phyloP scores from a whole-genome alignment of 2,113 vertebrate genomes.

The Ptilonorhynchus violaceus region DNA sequence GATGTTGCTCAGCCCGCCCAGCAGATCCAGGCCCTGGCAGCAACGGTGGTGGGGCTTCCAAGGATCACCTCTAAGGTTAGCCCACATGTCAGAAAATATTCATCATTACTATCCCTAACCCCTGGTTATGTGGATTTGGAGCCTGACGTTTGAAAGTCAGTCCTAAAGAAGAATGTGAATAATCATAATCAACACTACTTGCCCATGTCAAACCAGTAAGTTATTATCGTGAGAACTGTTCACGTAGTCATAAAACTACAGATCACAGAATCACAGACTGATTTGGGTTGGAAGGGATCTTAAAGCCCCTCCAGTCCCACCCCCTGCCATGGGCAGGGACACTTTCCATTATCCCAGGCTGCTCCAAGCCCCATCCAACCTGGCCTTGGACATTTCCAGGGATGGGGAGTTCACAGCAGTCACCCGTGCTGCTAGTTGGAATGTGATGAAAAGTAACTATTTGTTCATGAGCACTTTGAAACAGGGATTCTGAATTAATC shows the following conservation, averaged over 20 bases:
- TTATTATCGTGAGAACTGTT: neutral
- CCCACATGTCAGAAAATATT: neutral
- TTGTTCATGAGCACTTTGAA: neutral
- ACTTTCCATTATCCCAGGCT: rapidly evolving
- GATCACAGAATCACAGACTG: neutral
- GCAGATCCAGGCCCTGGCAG: neutral
- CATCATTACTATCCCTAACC: neutral
- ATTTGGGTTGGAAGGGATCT: neutral
- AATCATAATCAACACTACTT: neutral
- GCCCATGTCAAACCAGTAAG: neutral
- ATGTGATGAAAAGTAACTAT: neutral
- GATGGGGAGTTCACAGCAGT: neutral
- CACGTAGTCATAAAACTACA: neutral
- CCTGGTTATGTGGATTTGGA: neutral
- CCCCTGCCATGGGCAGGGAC: neutral
- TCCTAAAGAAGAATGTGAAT: neutral
- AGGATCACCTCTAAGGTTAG: neutral
- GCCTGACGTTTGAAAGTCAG: neutral
- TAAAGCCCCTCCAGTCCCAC: neutral
- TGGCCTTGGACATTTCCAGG: neutral
- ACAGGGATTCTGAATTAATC: neutral
- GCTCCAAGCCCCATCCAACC: rapidly evolving
- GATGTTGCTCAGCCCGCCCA: neutral
- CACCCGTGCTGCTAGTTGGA: neutral
- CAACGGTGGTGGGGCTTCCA: neutral